Evolutionary conservation across 2,797 vertebrate species (phyloP).

Genomic region (Rousettus madagascariensis): DNA sequence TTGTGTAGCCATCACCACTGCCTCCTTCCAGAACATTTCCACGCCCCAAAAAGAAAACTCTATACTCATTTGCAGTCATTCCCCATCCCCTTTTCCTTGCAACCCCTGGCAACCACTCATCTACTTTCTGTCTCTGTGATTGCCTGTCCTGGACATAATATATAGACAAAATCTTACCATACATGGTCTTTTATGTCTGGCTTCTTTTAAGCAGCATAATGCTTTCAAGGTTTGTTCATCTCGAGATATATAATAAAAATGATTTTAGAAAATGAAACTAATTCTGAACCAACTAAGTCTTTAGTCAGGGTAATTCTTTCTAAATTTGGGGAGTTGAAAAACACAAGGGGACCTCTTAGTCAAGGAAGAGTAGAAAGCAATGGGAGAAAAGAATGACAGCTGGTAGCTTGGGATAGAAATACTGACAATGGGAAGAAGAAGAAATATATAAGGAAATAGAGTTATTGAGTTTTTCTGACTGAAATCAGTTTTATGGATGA

Average conservation of each 20-base stretch:
- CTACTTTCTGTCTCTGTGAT: neutral
- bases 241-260: neutral
- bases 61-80: neutral
- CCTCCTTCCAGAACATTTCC: neutral
- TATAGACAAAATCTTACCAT: neutral
- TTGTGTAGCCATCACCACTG: neutral
- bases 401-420: no score
- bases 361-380: neutral
- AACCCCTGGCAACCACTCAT: neutral
- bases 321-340: neutral
- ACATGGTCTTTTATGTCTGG: neutral
- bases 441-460: neutral
- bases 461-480: neutral
- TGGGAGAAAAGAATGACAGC: neutral
- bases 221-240: neutral
- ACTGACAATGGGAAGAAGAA: neutral
- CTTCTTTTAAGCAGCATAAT: neutral
- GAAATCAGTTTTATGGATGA: neutral
- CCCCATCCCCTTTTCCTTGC: neutral
- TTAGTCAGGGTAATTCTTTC: neutral
- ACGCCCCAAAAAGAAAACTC: neutral
- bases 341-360: neutral
- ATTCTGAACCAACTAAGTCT: neutral
- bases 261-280: conserved; percentile 26
- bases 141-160: neutral